These are phyloP conservation scores for Omphaloscelis lunosa DNA, from an alignment of 2,888 invertebrate species.

Conservation along the genomic window DNA sequence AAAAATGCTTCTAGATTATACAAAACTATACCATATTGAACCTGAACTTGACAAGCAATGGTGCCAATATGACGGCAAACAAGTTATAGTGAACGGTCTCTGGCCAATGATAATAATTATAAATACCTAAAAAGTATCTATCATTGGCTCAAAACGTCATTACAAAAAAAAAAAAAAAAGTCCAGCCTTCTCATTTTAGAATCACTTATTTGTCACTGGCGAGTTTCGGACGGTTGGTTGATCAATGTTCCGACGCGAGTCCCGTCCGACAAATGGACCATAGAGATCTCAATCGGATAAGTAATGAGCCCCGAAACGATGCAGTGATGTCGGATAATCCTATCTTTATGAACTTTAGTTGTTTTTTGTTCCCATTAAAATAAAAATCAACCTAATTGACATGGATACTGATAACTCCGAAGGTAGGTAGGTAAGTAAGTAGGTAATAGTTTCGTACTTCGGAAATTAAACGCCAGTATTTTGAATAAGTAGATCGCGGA, in stretches of 20 bases:
- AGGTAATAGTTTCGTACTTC: not conserved
- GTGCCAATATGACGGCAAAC: no score
- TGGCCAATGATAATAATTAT: no score
- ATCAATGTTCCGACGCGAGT: constrained; percentile 55
- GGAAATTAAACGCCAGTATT: not conserved
- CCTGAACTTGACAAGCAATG: no score
- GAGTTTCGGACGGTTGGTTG: constrained; percentile 44
- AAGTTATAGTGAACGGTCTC: no score
- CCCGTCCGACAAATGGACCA: constrained; percentile 60
- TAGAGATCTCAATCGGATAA: constrained; percentile 66
- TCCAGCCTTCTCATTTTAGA: constrained; percentile 39
- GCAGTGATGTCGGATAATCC: constrained; percentile 50
- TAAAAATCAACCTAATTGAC: constrained; percentile 34
- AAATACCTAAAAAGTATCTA: no score
- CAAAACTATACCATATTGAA: no score
- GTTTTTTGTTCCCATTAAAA: constrained; percentile 16
- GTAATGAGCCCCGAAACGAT: constrained; percentile 56
- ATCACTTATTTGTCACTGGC: constrained; percentile 65
- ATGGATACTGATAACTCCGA: not conserved
- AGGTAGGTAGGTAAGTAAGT: not conserved
- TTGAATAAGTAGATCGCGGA: not conserved
- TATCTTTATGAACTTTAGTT: constrained; percentile 24
- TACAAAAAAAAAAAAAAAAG: constrained; percentile 27
- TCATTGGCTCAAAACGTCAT: constrained; percentile 6
- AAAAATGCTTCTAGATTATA: no score